Evolutionary conservation across 2,888 invertebrate genomes (phyloP).

Genomic region (Cactoblastis cactorum): DNA sequence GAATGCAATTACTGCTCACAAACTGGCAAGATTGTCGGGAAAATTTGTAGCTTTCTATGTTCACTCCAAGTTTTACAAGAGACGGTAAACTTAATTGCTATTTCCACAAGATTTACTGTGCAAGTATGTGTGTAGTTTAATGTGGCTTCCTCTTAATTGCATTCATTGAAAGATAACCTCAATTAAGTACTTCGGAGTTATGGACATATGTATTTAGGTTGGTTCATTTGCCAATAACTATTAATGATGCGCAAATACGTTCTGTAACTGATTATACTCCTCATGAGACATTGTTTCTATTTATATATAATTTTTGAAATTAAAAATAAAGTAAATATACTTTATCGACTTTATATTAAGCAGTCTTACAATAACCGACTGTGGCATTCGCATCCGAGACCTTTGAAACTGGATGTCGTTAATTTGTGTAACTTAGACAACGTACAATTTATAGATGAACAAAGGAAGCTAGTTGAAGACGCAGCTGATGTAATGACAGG

Average conservation of each 20-base stretch:
- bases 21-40: constrained; percentile 37
- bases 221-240: too few relatives aligned
- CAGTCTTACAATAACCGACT: background rate
- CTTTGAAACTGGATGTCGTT: background rate
- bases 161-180: background rate
- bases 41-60: constrained; percentile 59
- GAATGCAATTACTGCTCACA: constrained; percentile 48
- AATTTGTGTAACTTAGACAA: background rate
- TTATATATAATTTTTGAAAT: too few relatives aligned
- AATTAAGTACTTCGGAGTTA: background rate
- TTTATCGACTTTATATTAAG: too few relatives aligned
- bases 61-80: constrained; percentile 28
- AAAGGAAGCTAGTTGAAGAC: constrained; percentile 53
- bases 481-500: constrained; percentile 75
- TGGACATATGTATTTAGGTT: background rate
- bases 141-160: background rate
- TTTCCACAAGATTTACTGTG: background rate
- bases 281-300: too few relatives aligned
- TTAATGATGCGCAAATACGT: too few relatives aligned
- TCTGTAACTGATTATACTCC: too few relatives aligned
- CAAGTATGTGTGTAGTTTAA: background rate
- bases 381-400: too few relatives aligned
- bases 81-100: constrained; percentile 13
- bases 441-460: constrained; percentile 6
- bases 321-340: too few relatives aligned